These are phyloP conservation scores for Novumbra hubbsi DNA, from an alignment of 2,797 vertebrate genomes.

Conservation along the genomic window DNA sequence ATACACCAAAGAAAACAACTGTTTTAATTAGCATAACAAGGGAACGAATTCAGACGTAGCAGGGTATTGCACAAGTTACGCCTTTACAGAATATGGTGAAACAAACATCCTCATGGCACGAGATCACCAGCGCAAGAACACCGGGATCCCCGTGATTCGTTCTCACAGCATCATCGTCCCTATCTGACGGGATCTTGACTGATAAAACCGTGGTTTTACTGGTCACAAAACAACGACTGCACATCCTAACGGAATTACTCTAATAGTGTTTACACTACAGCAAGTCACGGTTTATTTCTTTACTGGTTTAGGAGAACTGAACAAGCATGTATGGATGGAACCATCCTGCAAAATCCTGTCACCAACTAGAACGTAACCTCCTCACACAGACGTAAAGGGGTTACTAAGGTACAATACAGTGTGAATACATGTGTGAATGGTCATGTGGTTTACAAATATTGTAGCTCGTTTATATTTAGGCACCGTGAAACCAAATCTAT, in stretches of 20 bases:
- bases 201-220: no score
- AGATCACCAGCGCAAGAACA: neutral
- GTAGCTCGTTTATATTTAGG: neutral
- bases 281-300: neutral
- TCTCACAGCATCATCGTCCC: neutral
- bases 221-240: no score
- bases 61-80: neutral
- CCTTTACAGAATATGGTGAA: neutral
- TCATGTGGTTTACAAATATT: neutral
- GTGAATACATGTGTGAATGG: neutral
- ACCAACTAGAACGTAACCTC: neutral
- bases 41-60: neutral
- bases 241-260: no score
- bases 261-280: neutral
- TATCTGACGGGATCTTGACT: neutral
- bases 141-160: neutral
- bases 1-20: conserved; percentile 33
- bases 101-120: neutral
- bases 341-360: neutral
- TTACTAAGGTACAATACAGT: neutral
- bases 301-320: neutral
- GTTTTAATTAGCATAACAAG: neutral
- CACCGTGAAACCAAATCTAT: neutral
- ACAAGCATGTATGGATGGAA: neutral
- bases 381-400: neutral